phyloP scores from a whole-genome alignment of 64 coral and sea anemone species.

The Acropora yongei region DNA sequence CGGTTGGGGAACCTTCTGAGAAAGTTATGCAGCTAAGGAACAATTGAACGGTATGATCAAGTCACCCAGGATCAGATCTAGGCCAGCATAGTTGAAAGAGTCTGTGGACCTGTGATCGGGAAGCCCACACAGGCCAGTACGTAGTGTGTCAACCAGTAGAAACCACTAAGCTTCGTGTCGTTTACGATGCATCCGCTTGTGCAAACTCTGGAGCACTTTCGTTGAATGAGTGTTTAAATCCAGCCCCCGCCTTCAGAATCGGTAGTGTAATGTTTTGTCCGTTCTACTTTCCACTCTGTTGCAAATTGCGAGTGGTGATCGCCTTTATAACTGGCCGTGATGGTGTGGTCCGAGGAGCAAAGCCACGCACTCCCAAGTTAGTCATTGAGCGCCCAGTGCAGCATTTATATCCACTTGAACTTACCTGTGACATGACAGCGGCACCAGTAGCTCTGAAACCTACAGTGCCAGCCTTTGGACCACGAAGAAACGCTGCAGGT shows the following conservation, averaged over 20 bases:
- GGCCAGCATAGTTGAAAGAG: slow-evolving; percentile 54
- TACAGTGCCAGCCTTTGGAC: no score
- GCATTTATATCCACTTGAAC: slow-evolving; percentile 1
- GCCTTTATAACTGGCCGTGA: slow-evolving; percentile 18
- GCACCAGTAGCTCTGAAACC: background rate
- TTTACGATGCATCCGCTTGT: slow-evolving; percentile 58
- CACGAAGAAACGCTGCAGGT: no score
- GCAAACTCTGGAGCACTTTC: slow-evolving; percentile 33
- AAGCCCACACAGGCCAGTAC: slow-evolving; percentile 35
- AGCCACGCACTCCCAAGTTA: background rate
- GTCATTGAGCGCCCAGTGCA: slow-evolving; percentile 14
- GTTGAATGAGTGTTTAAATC: slow-evolving; percentile 59
- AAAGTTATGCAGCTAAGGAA: background rate
- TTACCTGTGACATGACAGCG: background rate
- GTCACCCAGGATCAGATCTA: slow-evolving; percentile 56
- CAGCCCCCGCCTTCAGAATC: slow-evolving; percentile 55
- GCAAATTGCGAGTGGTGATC: background rate
- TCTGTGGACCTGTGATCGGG: background rate
- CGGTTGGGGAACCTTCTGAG: background rate
- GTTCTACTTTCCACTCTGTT: slow-evolving; percentile 43
- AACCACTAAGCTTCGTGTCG: slow-evolving; percentile 48
- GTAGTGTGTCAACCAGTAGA: slow-evolving; percentile 42
- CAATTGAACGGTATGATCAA: background rate
- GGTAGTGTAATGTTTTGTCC: slow-evolving; percentile 12
- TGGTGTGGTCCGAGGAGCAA: slow-evolving; percentile 37